Evolutionary conservation across 2,888 invertebrate genomes (phyloP).

Genomic region (Mythimna albipuncta): DNA sequence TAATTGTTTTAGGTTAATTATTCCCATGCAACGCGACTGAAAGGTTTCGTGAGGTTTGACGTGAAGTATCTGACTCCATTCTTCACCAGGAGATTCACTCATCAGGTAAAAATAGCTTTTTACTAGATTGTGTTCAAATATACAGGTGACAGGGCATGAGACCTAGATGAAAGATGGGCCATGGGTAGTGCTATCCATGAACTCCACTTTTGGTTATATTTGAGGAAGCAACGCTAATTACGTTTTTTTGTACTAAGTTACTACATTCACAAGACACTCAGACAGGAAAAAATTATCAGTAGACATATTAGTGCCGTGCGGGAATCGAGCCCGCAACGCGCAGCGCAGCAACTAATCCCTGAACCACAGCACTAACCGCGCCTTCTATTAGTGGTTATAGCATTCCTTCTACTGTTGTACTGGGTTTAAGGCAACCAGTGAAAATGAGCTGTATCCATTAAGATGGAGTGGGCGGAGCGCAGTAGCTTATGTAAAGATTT

Average conservation of each 20-base stretch:
- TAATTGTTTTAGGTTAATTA: constrained; percentile 91
- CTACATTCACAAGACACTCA: too few species aligned
- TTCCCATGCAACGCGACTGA: constrained; percentile 93
- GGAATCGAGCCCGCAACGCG: too few species aligned
- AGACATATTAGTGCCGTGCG: too few species aligned
- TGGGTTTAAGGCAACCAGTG: neutral
- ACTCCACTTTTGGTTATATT: neutral
- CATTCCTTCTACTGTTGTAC: neutral
- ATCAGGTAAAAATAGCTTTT: constrained; percentile 91
- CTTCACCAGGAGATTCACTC: constrained; percentile 98
- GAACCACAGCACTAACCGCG: too few species aligned
- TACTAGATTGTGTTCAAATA: neutral
- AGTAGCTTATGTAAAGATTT: too few species aligned
- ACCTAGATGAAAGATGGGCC: neutral
- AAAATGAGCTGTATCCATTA: too few species aligned
- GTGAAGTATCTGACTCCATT: constrained; percentile 98
- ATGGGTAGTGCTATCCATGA: neutral
- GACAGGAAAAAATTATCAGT: too few species aligned
- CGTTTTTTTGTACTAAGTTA: too few species aligned
- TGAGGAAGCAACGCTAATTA: neutral
- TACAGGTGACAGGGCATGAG: neutral
- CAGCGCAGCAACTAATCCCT: too few species aligned
- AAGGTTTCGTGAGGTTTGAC: constrained; percentile 97
- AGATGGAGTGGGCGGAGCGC: too few species aligned
- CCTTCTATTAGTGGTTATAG: neutral